phyloP scores from a whole-genome alignment of 2,888 invertebrate genomes.

The Eurytoma adleriae region DNA sequence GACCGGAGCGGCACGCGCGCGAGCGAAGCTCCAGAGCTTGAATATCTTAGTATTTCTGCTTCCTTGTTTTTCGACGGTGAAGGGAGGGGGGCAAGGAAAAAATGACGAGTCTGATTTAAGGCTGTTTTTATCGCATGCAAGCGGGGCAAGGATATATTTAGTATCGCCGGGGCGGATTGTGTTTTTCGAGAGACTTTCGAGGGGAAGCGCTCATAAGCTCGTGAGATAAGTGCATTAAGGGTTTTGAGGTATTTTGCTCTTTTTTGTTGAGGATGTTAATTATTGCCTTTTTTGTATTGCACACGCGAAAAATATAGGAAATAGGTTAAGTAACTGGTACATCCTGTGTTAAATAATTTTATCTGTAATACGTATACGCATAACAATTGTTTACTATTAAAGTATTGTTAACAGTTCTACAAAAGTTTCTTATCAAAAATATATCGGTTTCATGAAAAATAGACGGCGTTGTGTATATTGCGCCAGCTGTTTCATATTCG shows the following conservation, averaged over 20 bases:
- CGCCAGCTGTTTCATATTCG: conserved; percentile 15
- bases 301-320: background rate
- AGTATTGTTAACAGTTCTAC: too few species aligned
- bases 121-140: conserved; percentile 27
- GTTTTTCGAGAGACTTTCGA: background rate
- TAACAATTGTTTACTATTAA: background rate
- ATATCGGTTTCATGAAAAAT: background rate
- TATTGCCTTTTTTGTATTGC: background rate
- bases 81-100: background rate
- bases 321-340: too few species aligned
- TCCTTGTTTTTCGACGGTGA: conserved; percentile 21
- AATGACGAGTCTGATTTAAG: conserved; percentile 44
- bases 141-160: conserved; percentile 1
- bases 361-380: background rate
- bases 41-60: conserved; percentile 37
- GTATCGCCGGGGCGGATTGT: conserved; percentile 10
- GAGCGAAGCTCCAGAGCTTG: conserved; percentile 14
- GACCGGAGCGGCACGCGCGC: too few species aligned
- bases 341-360: too few species aligned
- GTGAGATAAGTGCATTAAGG: background rate
- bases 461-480: background rate
- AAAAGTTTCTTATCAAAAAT: background rate
- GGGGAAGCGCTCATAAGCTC: background rate
- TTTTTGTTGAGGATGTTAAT: background rate
- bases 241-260: background rate